These are phyloP conservation scores for Leptestheria dahalacensis DNA, from an alignment of 1,140 invertebrate genomes.

Conservation along the genomic window DNA sequence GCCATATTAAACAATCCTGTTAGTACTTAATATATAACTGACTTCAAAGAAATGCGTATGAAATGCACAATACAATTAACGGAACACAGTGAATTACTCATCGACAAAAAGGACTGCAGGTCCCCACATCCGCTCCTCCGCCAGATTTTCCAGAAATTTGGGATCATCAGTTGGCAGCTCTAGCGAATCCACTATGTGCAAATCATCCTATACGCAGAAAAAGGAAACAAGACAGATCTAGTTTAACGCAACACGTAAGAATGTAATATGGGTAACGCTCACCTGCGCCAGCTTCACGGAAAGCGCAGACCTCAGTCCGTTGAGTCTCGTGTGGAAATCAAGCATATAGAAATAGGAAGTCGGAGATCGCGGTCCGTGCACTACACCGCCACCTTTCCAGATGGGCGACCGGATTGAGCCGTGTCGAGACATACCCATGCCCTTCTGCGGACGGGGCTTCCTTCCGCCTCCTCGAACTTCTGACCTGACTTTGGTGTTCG, in stretches of 20 bases:
- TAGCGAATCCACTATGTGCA: slow-evolving; percentile 76
- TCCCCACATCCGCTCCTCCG: slow-evolving; percentile 78
- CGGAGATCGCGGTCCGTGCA: slow-evolving; percentile 69
- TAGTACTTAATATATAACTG: slow-evolving; percentile 16
- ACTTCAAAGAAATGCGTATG: not conserved
- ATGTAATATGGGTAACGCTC: too few species aligned
- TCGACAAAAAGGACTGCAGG: slow-evolving; percentile 89
- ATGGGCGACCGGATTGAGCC: slow-evolving; percentile 80
- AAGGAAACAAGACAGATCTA: not conserved
- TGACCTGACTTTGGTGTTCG: slow-evolving; percentile 51
- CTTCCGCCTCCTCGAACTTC: slow-evolving; percentile 74
- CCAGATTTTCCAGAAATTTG: slow-evolving; percentile 59
- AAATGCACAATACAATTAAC: not conserved
- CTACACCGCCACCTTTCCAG: slow-evolving; percentile 58
- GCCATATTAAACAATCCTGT: too few species aligned
- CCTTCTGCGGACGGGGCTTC: slow-evolving; percentile 96
- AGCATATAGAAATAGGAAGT: slow-evolving; percentile 86
- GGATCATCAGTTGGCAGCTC: slow-evolving; percentile 72
- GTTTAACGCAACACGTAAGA: too few species aligned
- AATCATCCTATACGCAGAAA: slow-evolving; percentile 49
- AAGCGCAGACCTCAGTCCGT: slow-evolving; percentile 64
- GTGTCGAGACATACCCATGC: slow-evolving; percentile 68
- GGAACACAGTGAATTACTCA: slow-evolving; percentile 41
- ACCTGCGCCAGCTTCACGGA: slow-evolving; percentile 78
- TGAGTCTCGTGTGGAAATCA: slow-evolving; percentile 50